Percentiles rank a stretch among this genome's conserved stretches.
These are phyloP conservation scores for Dryobota labecula DNA, from an alignment of 2,888 invertebrate genomes.

Conservation along the genomic window DNA sequence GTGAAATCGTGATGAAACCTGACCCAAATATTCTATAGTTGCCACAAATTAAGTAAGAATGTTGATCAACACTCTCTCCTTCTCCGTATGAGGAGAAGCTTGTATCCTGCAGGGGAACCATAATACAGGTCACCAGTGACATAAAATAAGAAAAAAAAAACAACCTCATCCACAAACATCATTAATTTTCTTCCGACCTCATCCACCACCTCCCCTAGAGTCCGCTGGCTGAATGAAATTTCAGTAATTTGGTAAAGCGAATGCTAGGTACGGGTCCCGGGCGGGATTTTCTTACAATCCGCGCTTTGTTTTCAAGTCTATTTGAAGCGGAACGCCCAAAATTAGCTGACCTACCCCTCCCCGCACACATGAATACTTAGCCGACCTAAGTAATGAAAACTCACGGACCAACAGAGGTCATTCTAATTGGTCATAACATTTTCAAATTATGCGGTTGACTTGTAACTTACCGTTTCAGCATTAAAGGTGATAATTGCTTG, in stretches of 20 bases:
- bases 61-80: background rate
- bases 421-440: conserved; percentile 71
- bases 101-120: background rate
- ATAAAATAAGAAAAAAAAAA: too few species aligned
- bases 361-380: conserved; percentile 32
- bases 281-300: conserved; percentile 89
- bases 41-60: too few species aligned
- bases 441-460: conserved; percentile 65
- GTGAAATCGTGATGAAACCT: background rate
- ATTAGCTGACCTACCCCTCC: conserved; percentile 65
- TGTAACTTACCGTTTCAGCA: conserved; percentile 67
- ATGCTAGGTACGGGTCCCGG: conserved; percentile 87
- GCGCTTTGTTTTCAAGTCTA: conserved; percentile 87
- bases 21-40: background rate
- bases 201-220: conserved; percentile 73
- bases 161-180: conserved; percentile 64
- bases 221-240: conserved; percentile 89
- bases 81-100: background rate
- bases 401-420: conserved; percentile 70
- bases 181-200: conserved; percentile 67
- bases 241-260: conserved; percentile 90
- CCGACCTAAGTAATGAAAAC: conserved; percentile 54
- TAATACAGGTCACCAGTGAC: too few species aligned
- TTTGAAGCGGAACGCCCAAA: conserved; percentile 76
- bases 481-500: conserved; percentile 75